Conservation (phyloP, 1,140 invertebrate species). For the Daktulosphaira vitifoliae region DNA sequence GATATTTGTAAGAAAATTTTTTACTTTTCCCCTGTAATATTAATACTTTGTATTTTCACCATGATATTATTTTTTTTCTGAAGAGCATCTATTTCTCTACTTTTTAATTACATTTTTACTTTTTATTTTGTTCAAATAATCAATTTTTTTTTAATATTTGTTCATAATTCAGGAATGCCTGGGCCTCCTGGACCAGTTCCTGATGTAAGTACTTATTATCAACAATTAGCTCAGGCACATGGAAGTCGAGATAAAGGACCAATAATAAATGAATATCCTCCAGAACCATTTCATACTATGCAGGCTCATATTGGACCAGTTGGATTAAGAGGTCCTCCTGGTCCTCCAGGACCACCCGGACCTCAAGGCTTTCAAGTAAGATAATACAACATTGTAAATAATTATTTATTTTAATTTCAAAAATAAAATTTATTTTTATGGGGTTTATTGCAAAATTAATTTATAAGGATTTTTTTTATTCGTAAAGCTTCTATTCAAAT, state of each 20-base stretch:
- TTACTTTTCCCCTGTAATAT: too few relatives aligned
- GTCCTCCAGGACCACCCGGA: constrained; percentile 60
- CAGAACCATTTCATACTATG: constrained; percentile 62
- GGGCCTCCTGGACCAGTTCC: constrained; percentile 62
- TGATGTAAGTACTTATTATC: constrained; percentile 59
- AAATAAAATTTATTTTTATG: neutral
- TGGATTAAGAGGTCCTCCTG: constrained; percentile 59
- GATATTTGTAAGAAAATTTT: too few relatives aligned
- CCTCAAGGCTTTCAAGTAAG: constrained; percentile 61
- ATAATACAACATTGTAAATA: neutral
- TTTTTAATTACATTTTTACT: too few relatives aligned
- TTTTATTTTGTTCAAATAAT: too few relatives aligned
- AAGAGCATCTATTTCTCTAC: too few relatives aligned
- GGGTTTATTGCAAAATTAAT: too few relatives aligned
- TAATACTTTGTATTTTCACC: too few relatives aligned
- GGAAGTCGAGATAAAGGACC: constrained; percentile 67
- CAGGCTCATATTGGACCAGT: constrained; percentile 67
- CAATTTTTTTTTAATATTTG: too few relatives aligned
- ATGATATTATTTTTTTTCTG: too few relatives aligned
- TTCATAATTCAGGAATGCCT: constrained; percentile 45
- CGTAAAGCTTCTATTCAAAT: too few relatives aligned
- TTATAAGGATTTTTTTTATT: too few relatives aligned
- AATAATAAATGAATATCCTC: constrained; percentile 43
- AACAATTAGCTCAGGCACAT: constrained; percentile 55
- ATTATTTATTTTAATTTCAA: neutral